Percentiles rank a stretch among this genome's conserved stretches.
Conservation (phyloP, 2,797 vertebrate genomes). For the Pangasius krempfi region DNA sequence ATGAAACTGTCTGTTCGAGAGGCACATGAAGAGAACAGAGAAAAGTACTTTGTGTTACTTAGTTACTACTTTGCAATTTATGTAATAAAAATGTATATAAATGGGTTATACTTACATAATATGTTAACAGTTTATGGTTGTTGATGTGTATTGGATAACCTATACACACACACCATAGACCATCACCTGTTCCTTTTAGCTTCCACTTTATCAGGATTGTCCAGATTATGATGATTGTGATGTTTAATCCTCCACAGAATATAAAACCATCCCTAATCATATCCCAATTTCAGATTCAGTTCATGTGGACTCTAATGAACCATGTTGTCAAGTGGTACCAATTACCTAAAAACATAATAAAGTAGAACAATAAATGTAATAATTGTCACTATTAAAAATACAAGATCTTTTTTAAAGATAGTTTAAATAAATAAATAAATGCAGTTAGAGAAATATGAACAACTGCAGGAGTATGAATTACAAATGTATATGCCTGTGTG, state of each 20-base stretch:
- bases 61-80: neutral
- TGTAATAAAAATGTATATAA: neutral
- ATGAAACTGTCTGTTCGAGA: neutral
- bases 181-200: neutral
- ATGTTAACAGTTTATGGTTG: neutral
- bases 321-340: neutral
- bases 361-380: neutral
- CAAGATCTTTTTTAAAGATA: neutral
- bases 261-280: neutral
- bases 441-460: neutral
- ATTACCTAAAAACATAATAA: neutral
- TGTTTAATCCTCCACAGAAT: neutral
- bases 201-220: neutral
- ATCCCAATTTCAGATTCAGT: neutral
- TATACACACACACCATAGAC: neutral
- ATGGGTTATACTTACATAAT: neutral
- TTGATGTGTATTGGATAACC: neutral
- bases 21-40: neutral
- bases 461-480: neutral
- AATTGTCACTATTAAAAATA: neutral
- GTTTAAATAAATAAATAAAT: neutral
- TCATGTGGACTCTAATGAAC: neutral
- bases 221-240: neutral
- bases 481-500: neutral
- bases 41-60: neutral